Evolutionary conservation across 2,888 invertebrate species (phyloP), one percentile per base, ranked within the genome.

Genomic region (Latrodectus elegans): DNA sequence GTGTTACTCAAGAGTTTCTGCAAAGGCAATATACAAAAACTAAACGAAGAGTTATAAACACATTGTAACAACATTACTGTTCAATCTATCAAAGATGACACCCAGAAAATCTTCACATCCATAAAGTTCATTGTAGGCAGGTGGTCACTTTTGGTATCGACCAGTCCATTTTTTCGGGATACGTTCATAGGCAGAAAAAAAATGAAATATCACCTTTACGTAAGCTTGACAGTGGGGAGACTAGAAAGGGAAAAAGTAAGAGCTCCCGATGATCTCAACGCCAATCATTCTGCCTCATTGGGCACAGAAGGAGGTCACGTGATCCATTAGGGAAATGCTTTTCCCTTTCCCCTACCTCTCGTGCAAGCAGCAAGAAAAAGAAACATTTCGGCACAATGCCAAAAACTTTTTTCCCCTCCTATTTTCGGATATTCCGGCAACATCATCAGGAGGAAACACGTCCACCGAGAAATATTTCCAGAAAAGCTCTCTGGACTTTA

Each of bases 201-300:
- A 81, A 81, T 81, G 53, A 81, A 81, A 67, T 65, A 73, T 81
- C 81, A 81, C 73, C 65, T 81, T 52, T 15, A n/a, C 49, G 52
- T 52, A 51, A 64, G 49, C n/a, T 49, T 51, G 76, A 51, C 26
- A 75, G 60, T 55, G 55, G 70, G 12, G 49, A 55, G 52, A 70
- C 26, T 70, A 70, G 49, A 49, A 51, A 78, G 68, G 67, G 38
- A 53, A 71, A 79, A 70, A 67, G 52, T 15, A 38, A 22, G 26
- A 49, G 60, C 17, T 60, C 49, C 26, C 51, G 70, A 68, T 76
- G 72, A 85, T 85, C 79, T 85, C 79, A 70, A 85, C 75, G 85
- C 85, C 85, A 79, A 85, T 85, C 79, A 85, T 85, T 74, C 79
- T 74, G 79, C 85, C 79, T 85, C 85, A 85, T 85, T 85, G 85